Conservation (phyloP, 2,797 vertebrate species). For the Eulemur mongoz region DNA sequence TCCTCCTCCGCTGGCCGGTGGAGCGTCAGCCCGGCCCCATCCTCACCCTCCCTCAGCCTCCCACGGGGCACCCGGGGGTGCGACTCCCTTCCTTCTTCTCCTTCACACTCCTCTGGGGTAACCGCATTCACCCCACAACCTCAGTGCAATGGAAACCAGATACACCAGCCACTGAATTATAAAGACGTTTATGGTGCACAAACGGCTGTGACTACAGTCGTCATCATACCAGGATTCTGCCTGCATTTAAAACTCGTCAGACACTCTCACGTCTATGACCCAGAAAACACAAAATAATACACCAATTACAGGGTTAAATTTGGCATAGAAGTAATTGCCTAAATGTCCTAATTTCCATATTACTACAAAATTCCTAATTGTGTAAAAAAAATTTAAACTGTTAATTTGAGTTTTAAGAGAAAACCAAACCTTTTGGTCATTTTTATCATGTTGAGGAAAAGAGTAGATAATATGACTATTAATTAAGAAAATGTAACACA, state of each 20-base stretch:
- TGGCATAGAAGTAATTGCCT: not conserved
- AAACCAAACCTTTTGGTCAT: not conserved
- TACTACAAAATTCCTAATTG: not conserved
- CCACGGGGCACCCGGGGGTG: not conserved
- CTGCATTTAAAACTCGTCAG: not conserved
- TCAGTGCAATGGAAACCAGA: no score
- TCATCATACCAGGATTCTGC: not conserved
- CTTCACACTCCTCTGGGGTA: not conserved
- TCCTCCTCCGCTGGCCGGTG: not conserved
- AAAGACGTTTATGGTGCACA: no score
- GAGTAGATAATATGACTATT: not conserved
- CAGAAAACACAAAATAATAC: not conserved
- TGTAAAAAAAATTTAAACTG: not conserved
- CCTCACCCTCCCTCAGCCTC: not conserved
- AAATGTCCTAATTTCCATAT: not conserved
- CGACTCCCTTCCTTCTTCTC: not conserved
- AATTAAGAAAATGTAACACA: not conserved
- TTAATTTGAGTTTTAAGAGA: not conserved
- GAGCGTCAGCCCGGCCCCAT: not conserved
- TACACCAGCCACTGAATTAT: rapidly evolving
- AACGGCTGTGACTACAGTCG: not conserved
- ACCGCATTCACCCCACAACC: no score
- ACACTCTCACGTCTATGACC: no score
- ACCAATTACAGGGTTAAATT: not conserved
- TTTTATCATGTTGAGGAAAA: not conserved